Percentiles rank a stretch among this genome's conserved stretches.
Conservation (phyloP, 1,140 invertebrate species). For the Bacillus rossius region DNA sequence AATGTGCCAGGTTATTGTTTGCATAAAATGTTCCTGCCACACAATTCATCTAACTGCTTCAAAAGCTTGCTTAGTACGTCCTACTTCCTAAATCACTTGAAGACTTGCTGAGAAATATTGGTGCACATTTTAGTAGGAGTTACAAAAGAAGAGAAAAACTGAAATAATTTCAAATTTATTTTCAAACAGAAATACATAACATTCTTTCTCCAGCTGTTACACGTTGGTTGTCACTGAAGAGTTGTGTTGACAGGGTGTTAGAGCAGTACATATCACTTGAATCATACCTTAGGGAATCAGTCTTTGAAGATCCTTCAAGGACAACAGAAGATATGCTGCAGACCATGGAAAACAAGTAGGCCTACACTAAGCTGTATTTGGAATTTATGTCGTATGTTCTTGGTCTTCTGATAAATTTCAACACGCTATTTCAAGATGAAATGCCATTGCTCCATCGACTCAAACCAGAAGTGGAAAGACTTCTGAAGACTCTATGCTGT, state of each 20-base stretch:
- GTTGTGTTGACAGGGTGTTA: constrained; percentile 34
- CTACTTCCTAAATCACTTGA: constrained; percentile 30
- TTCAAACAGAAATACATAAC: constrained; percentile 33
- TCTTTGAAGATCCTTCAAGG: constrained; percentile 33
- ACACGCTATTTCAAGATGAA: no score
- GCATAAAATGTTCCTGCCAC: constrained; percentile 36
- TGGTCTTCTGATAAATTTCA: no score
- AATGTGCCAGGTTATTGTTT: constrained; percentile 25
- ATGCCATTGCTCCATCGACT: no score
- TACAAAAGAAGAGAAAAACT: constrained; percentile 27
- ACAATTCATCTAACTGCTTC: constrained; percentile 29
- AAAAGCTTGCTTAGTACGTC: constrained; percentile 33
- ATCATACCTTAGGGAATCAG: constrained; percentile 29
- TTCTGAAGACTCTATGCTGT: no score
- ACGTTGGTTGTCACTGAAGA: constrained; percentile 36
- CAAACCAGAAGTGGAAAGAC: no score
- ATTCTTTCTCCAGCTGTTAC: constrained; percentile 32
- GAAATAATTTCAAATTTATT: constrained; percentile 35
- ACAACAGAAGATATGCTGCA: constrained; percentile 32
- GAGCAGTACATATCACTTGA: constrained; percentile 33
- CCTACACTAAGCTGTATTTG: no score
- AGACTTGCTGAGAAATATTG: constrained; percentile 28
- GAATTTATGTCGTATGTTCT: no score
- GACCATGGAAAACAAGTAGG: constrained; percentile 33
- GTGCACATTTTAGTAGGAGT: constrained; percentile 35